Evolutionary conservation across 2,888 invertebrate species (phyloP).

Genomic region (Sinohyriopsis cumingii): DNA sequence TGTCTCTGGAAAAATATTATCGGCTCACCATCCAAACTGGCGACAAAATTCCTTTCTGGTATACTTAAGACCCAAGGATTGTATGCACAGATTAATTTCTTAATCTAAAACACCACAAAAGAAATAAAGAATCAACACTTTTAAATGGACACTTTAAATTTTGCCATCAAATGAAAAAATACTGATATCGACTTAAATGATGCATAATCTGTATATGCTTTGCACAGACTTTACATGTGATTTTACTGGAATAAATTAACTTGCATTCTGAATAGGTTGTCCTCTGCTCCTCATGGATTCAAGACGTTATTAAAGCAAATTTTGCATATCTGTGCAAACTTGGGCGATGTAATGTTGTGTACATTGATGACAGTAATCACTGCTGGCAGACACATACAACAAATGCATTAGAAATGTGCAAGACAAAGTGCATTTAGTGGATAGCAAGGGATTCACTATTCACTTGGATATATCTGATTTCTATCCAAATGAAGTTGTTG

Average conservation of each 20-base stretch:
- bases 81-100: no score
- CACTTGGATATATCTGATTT: constrained; percentile 25
- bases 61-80: no score
- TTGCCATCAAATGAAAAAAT: no score
- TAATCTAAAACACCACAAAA: no score
- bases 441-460: constrained; percentile 19
- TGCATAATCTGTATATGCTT: background rate
- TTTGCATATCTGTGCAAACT: constrained; percentile 14
- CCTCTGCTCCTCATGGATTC: constrained; percentile 8
- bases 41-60: no score
- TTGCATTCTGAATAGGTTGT: constrained; percentile 11
- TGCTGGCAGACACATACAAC: constrained; percentile 5
- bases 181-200: no score
- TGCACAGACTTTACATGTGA: constrained; percentile 2
- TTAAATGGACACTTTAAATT: no score
- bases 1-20: no score
- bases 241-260: constrained; percentile 16
- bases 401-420: constrained; percentile 4
- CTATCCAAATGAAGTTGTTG: constrained; percentile 14
- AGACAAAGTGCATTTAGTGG: constrained; percentile 8
- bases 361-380: constrained; percentile 26
- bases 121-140: no score
- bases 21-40: no score
- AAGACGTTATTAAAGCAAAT: constrained; percentile 20
- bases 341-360: constrained; percentile 14